Evolutionary conservation across 2,888 invertebrate species (phyloP), one percentile per base, ranked within the genome.

Genomic region (Chalcis sispes): DNA sequence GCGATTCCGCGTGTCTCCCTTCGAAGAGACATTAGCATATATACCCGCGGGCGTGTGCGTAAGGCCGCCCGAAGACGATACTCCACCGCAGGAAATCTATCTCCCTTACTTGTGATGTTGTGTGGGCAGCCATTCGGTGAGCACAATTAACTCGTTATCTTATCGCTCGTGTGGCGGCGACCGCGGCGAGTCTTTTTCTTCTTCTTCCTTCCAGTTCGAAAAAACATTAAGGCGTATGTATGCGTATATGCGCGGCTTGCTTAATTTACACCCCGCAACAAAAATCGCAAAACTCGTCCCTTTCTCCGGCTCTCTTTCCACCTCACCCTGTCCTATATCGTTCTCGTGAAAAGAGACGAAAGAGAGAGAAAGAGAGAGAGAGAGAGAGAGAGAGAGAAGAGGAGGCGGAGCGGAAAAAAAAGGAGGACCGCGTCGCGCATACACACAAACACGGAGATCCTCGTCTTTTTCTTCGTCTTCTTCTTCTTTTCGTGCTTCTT

Each of bases 131-230:
- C 4, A 87, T 82, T 82, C 85, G 85, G 86, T 85, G 86, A 85
- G 87, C 88, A 88, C 88, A 88, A 88, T 88, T 88, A 88, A 88
- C 88, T 88, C 87, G 88, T 88, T 88, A 88, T 88, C 88, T 88
- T 88, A 88, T 88, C 88, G 87, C 82, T 82, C 10, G 10, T 36
- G 36, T 77, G 70, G 66, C 42, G 71, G 81, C 70, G 79, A 77
- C 65, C 67, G 75, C 76, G 74, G 74, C 75, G 66, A 67, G 40
- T 65, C 46, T n/a, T n/a, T n/a, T n/a, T n/a, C n/a, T n/a, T n/a
- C n/a, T n/a, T n/a, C n/a, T n/a, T n/a, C n/a, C n/a, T 67, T 61
- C 62, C 18, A 40, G 46, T 50, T 50, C 48, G 36, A 69, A 70
- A 42, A 86, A 87, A 87, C 87, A 86, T 86, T 85, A 86, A 87